phyloP scores from a whole-genome alignment of 92 coral and sea anemone genomes.

The Heteractis magnifica region DNA sequence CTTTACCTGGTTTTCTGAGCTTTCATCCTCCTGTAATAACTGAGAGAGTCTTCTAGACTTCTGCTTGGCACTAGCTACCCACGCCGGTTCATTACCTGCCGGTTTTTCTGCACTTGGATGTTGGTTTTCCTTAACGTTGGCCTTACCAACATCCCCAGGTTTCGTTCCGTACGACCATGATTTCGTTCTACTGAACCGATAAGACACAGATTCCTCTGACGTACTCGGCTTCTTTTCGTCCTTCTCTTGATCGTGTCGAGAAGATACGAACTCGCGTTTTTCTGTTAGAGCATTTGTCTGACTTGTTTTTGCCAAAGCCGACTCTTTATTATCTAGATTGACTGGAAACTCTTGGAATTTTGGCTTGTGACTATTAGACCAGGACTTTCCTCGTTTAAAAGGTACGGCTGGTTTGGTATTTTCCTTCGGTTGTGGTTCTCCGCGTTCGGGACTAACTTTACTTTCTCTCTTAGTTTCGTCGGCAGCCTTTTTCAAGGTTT shows the following conservation, averaged over 20 bases:
- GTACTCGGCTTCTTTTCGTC: neutral
- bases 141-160: constrained; percentile 5
- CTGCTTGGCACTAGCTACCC: constrained; percentile 74
- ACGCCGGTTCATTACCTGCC: constrained; percentile 40
- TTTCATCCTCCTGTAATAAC: constrained; percentile 46
- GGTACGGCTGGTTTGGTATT: constrained; percentile 5
- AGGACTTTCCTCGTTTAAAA: constrained; percentile 41
- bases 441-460: neutral
- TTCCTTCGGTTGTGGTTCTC: neutral
- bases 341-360: constrained; percentile 15
- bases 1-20: constrained; percentile 49
- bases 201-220: constrained; percentile 1
- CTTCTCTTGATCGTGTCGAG: neutral
- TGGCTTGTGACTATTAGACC: constrained; percentile 21
- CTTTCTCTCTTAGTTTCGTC: neutral
- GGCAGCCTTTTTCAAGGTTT: neutral
- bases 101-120: neutral
- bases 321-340: constrained; percentile 6
- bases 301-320: neutral
- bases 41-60: constrained; percentile 64
- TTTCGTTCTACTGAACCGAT: constrained; percentile 41
- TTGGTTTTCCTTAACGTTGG: constrained; percentile 6
- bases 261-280: neutral
- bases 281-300: constrained; percentile 2
- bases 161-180: constrained; percentile 44